Percentiles rank a stretch among this genome's conserved stretches.
These are phyloP conservation scores for Odontesthes bonariensis DNA, from an alignment of 2,113 vertebrate genomes.

Conservation along the genomic window DNA sequence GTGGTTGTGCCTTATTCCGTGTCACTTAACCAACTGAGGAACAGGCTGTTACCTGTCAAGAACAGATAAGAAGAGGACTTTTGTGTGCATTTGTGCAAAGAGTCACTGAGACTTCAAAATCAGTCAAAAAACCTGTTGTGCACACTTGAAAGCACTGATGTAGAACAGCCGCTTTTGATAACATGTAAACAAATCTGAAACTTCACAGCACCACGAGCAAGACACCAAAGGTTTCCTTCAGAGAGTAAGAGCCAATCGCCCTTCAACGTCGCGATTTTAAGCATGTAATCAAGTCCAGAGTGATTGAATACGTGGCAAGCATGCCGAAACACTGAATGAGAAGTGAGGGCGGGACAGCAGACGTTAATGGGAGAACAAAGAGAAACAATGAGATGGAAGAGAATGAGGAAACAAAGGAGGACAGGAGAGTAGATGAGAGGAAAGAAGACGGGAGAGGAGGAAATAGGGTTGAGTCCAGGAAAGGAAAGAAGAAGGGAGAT, in stretches of 20 bases:
- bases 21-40: no score
- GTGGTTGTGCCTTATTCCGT: no score
- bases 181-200: constrained; percentile 36
- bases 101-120: neutral
- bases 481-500: neutral
- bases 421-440: neutral
- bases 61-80: no score
- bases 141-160: constrained; percentile 26
- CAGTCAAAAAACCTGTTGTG: neutral
- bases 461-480: neutral
- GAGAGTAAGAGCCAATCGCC: constrained; percentile 56
- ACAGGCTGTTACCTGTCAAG: no score
- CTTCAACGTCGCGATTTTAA: constrained; percentile 70
- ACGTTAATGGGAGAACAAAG: neutral
- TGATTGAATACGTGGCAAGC: constrained; percentile 78
- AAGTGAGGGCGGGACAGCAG: neutral
- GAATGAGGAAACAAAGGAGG: neutral
- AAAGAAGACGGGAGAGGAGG: neutral
- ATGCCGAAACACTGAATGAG: constrained; percentile 36
- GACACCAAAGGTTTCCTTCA: constrained; percentile 53
- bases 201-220: constrained; percentile 36
- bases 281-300: constrained; percentile 72
- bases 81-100: no score
- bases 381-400: neutral
- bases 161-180: constrained; percentile 2